Evolutionary conservation across 2,888 invertebrate genomes (phyloP).

Genomic region (Pseudanteris insignis): DNA sequence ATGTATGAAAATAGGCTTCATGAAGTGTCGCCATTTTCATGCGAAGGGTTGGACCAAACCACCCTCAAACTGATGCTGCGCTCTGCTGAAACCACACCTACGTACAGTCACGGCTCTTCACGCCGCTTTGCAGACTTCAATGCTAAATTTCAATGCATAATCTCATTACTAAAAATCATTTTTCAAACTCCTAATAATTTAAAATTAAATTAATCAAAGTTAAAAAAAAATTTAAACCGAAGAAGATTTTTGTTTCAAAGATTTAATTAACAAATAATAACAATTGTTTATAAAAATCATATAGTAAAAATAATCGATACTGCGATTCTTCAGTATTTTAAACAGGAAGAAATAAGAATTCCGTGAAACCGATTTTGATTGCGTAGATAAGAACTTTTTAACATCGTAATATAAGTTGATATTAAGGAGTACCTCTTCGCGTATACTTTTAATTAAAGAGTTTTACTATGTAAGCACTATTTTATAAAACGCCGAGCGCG

Average conservation of each 20-base stretch:
- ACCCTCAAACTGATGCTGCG: slow-evolving; percentile 40
- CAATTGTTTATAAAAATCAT: slow-evolving; percentile 17
- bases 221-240: too few relatives aligned
- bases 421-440: slow-evolving; percentile 25
- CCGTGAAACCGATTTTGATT: slow-evolving; percentile 25
- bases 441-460: slow-evolving; percentile 34
- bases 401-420: slow-evolving; percentile 31
- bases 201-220: too few relatives aligned
- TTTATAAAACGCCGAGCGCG: slow-evolving; percentile 11
- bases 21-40: slow-evolving; percentile 35
- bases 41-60: slow-evolving; percentile 42
- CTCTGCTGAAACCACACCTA: slow-evolving; percentile 42
- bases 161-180: too few relatives aligned
- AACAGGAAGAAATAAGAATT: too few relatives aligned
- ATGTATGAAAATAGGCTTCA: neutral
- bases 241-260: neutral
- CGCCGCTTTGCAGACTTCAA: too few relatives aligned
- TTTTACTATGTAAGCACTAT: slow-evolving; percentile 31
- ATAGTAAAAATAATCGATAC: too few relatives aligned
- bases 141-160: too few relatives aligned
- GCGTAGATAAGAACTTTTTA: slow-evolving; percentile 36
- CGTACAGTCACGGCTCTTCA: slow-evolving; percentile 2
- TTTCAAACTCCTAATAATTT: too few relatives aligned
- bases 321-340: too few relatives aligned
- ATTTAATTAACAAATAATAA: slow-evolving; percentile 7